phyloP scores from a whole-genome alignment of 2,113 vertebrate species.

The Mugil cephalus region DNA sequence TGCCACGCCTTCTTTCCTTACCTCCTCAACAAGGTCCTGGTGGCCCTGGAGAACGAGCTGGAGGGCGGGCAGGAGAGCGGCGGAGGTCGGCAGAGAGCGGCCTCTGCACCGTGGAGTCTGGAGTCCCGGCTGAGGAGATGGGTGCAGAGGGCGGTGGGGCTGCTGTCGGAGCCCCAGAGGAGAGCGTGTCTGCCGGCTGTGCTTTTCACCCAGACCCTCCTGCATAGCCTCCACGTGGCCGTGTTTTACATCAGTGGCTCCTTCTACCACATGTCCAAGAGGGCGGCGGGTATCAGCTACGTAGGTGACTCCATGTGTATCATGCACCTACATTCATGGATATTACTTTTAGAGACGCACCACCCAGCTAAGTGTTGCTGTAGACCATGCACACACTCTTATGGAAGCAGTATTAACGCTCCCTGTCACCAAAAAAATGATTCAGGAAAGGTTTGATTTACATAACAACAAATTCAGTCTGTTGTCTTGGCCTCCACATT shows the following conservation, averaged over 20 bases:
- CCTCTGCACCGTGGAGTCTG: conserved; percentile 38
- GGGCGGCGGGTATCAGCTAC: conserved; percentile 87
- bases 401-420: too few relatives aligned
- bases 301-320: conserved; percentile 80
- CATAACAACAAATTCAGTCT: too few relatives aligned
- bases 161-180: conserved; percentile 85
- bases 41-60: conserved; percentile 90
- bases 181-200: conserved; percentile 70
- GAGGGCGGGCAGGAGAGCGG: conserved; percentile 68
- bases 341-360: too few relatives aligned
- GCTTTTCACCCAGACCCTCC: conserved; percentile 76
- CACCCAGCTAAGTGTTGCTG: too few relatives aligned
- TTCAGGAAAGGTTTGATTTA: too few relatives aligned
- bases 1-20: conserved; percentile 89
- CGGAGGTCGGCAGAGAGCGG: background rate
- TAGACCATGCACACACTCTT: too few relatives aligned
- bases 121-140: conserved; percentile 73
- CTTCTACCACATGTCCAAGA: conserved; percentile 93
- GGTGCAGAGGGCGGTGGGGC: conserved; percentile 66
- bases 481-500: too few relatives aligned
- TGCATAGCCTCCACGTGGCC: conserved; percentile 89
- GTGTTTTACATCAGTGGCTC: conserved; percentile 89
- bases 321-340: too few relatives aligned
- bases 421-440: too few relatives aligned
- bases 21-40: conserved; percentile 88